These are phyloP conservation scores for Pithys albifrons DNA, from an alignment of 2,113 vertebrate species.

Conservation along the genomic window DNA sequence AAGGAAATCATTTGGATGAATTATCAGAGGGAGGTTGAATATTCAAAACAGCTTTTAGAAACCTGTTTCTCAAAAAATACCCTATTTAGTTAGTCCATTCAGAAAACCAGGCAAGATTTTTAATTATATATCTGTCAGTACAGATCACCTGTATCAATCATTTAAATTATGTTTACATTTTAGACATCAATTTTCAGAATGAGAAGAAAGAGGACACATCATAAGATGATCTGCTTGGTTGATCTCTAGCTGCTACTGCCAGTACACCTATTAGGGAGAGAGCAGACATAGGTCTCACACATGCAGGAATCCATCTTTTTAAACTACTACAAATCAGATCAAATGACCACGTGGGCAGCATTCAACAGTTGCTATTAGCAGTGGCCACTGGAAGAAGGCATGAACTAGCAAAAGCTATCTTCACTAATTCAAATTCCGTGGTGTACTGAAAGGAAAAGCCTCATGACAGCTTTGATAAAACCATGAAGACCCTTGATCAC, in stretches of 20 bases:
- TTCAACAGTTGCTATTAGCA: neutral
- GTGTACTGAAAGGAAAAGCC: neutral
- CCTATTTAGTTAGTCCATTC: neutral
- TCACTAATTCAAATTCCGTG: neutral
- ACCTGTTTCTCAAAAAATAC: neutral
- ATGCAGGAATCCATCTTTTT: neutral
- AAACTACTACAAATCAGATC: neutral
- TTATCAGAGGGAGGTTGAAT: neutral
- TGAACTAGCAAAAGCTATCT: neutral
- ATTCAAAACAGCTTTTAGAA: neutral
- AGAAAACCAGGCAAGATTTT: neutral
- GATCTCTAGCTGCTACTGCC: neutral
- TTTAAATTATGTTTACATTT: neutral
- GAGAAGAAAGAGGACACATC: neutral
- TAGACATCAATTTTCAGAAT: neutral
- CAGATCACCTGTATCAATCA: neutral
- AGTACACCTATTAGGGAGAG: neutral
- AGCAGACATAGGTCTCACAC: neutral
- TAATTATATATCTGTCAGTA: neutral
- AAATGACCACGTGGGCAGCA: neutral
- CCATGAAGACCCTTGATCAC: neutral
- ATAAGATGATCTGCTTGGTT: rapidly evolving
- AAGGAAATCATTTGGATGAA: neutral
- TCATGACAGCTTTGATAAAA: neutral
- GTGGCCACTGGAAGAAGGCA: neutral